These are phyloP conservation scores for Drosophila acutilabella DNA, from an alignment of 2,888 invertebrate genomes.

Conservation along the genomic window DNA sequence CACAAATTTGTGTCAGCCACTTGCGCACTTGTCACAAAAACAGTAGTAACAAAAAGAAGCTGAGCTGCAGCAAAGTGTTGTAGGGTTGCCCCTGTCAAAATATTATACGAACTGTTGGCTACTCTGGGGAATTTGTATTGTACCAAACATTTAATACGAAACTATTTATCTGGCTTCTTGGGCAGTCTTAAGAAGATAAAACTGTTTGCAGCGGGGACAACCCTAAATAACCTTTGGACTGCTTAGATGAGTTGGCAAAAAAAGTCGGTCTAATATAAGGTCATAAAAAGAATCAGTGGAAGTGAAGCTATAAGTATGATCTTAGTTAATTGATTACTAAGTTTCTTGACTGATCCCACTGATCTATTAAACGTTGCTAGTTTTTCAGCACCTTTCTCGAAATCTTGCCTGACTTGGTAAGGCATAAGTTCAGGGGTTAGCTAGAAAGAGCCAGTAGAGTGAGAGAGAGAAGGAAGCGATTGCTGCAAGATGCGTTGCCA, in stretches of 20 bases:
- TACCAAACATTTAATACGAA: neutral
- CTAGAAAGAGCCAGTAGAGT: neutral
- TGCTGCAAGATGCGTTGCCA: conserved; percentile 68
- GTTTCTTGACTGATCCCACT: too few species aligned
- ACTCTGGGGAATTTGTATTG: conserved; percentile 12
- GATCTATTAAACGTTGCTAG: too few species aligned
- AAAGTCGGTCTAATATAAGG: too few species aligned
- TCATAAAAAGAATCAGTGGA: too few species aligned
- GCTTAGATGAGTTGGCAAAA: too few species aligned
- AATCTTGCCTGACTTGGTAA: neutral
- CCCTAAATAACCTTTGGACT: too few species aligned
- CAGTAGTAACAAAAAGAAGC: neutral
- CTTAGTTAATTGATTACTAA: too few species aligned
- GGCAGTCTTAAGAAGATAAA: neutral
- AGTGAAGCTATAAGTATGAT: too few species aligned
- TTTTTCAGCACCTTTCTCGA: neutral
- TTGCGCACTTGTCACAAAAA: conserved; percentile 55
- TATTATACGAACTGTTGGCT: conserved; percentile 5
- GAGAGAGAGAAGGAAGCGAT: conserved; percentile 15
- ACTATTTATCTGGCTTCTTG: neutral
- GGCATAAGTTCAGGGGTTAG: neutral
- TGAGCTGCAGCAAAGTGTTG: conserved; percentile 1
- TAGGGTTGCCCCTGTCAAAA: conserved; percentile 14
- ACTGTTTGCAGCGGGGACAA: neutral
- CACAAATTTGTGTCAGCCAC: conserved; percentile 13